Conservation (phyloP, 1,140 invertebrate genomes). For the Neelides sp. region DNA sequence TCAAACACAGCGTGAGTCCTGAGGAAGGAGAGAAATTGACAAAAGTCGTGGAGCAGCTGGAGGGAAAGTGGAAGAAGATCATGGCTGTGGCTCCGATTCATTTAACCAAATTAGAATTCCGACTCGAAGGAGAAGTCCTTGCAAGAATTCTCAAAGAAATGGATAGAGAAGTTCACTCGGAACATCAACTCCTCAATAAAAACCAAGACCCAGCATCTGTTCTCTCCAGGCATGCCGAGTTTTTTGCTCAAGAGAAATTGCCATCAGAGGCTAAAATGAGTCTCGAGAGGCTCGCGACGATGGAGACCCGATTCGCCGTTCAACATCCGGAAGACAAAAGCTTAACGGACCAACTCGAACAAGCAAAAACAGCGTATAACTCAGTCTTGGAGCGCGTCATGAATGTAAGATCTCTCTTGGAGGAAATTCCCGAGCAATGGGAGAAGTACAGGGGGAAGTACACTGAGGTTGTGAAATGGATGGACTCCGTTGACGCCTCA, state of each 20-base stretch:
- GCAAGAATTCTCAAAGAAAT: conserved; percentile 72
- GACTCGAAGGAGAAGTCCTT: conserved; percentile 70
- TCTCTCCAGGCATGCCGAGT: conserved; percentile 53
- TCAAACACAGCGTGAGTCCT: conserved; percentile 54
- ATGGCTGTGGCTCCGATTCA: conserved; percentile 65
- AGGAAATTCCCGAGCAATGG: conserved; percentile 82
- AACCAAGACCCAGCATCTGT: conserved; percentile 69
- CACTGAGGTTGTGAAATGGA: conserved; percentile 69
- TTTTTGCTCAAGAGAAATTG: conserved; percentile 21
- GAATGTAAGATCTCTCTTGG: conserved; percentile 57
- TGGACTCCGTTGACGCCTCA: conserved; percentile 67
- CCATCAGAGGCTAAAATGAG: conserved; percentile 10
- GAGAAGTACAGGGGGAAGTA: conserved; percentile 64
- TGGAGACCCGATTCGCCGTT: conserved; percentile 53
- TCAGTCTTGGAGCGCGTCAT: conserved; percentile 55
- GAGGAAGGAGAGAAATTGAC: conserved; percentile 50
- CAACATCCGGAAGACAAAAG: conserved; percentile 57
- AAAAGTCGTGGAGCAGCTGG: conserved; percentile 53
- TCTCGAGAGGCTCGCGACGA: conserved; percentile 33
- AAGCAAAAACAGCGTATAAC: conserved; percentile 60
- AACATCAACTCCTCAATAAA: conserved; percentile 71
- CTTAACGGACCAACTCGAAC: conserved; percentile 51
- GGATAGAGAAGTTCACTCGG: conserved; percentile 71
- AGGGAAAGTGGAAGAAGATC: conserved; percentile 64
- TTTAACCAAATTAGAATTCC: conserved; percentile 76